Conservation (phyloP, 2,113 vertebrate genomes). For the Sciurus niger region DNA sequence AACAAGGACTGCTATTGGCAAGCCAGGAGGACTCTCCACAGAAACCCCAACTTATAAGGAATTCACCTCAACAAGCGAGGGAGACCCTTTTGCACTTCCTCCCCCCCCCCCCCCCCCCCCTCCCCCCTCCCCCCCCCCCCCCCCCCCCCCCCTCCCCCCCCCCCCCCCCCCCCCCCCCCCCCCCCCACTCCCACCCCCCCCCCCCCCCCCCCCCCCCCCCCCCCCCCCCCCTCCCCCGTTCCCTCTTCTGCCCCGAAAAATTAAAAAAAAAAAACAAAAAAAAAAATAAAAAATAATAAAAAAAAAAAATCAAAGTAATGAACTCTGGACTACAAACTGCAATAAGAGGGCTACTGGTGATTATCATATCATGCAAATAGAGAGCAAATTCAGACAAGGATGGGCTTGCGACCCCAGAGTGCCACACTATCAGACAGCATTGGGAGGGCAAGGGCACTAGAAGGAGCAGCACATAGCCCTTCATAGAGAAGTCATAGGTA, state of each 20-base stretch:
- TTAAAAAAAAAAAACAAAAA: too few species aligned
- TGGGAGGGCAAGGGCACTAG: not conserved
- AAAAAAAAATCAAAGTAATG: conserved; percentile 10
- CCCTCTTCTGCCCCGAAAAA: too few species aligned
- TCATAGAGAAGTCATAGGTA: not conserved
- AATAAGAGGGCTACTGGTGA: not conserved
- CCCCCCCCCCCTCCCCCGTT: too few species aligned
- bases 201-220: too few species aligned
- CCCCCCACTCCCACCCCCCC: too few species aligned
- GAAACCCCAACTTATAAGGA: not conserved
- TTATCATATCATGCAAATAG: not conserved
- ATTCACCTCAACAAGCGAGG: not conserved
- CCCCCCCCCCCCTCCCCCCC: too few species aligned
- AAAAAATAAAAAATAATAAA: too few species aligned
- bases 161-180: too few species aligned
- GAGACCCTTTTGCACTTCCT: too few species aligned
- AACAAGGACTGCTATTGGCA: too few species aligned
- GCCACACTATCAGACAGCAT: not conserved
- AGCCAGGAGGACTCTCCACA: not conserved
- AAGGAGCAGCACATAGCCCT: not conserved
- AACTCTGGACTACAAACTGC: not conserved
- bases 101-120: too few species aligned
- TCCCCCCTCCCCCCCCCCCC: too few species aligned
- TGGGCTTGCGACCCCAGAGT: not conserved
- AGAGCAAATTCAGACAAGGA: not conserved